Evolutionary conservation across 2,888 invertebrate species (phyloP).

Genomic region (Rhamnusium bicolor): DNA sequence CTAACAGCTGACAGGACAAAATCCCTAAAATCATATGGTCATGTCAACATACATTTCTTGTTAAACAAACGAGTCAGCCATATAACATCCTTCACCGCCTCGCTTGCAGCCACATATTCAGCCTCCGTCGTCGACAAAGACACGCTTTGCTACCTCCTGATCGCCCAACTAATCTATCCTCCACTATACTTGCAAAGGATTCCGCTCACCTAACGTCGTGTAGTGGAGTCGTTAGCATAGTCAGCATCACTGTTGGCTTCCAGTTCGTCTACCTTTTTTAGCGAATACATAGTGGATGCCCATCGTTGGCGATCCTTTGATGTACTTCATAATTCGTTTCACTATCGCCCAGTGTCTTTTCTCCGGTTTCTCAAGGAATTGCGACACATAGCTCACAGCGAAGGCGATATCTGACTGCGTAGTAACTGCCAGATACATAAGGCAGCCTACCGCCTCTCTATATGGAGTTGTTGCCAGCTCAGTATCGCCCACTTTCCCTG

Average conservation of each 20-base stretch:
- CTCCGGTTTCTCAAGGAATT: too few species aligned
- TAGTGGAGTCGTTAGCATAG: neutral
- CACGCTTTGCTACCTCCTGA: neutral
- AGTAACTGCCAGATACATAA: neutral
- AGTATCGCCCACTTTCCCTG: too few species aligned
- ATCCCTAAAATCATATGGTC: too few species aligned
- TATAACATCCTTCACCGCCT: neutral
- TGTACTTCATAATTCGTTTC: too few species aligned
- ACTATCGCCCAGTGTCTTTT: too few species aligned
- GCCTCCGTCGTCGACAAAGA: neutral
- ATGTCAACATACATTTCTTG: too few species aligned
- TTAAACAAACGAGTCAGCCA: too few species aligned
- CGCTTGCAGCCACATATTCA: neutral
- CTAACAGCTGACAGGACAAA: too few species aligned
- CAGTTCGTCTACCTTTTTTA: neutral
- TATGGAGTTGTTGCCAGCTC: too few species aligned
- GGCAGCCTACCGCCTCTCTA: too few species aligned
- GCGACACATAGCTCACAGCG: neutral
- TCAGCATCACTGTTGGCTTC: conserved; percentile 2
- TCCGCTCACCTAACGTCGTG: neutral
- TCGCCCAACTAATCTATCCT: neutral
- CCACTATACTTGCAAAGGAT: neutral
- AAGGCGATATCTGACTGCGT: neutral
- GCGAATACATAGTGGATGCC: neutral
- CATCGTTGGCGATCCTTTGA: neutral